Evolutionary conservation across 2,888 invertebrate genomes (phyloP), one percentile per base, ranked within the genome.

Genomic region (Eulithis prunata): DNA sequence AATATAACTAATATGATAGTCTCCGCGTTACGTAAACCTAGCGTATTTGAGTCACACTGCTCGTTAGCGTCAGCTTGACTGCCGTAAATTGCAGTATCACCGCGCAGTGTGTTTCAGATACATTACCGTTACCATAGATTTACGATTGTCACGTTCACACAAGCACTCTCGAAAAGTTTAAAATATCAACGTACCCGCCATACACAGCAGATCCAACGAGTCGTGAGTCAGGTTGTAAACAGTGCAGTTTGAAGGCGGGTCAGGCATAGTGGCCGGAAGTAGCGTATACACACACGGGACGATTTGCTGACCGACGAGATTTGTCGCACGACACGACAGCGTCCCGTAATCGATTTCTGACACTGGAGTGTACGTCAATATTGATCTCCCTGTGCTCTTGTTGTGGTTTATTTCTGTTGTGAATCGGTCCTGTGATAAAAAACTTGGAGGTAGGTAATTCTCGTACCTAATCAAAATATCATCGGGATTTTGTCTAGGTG

Each of bases 271-370:
- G 78, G 96, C 96, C 0, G 96, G 95, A 75, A 96, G 94, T 69
- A 97, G 93, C 66, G 96, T 96, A 88, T 96, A 96, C 54, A 96
- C 93, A 87, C 97, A 97, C 10, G 97, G 96, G 68, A 94, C 94
- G 57, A 91, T 87, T 84, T 97, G 97, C 69, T 94, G 94, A 2
- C 97, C 97, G 0, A 96, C 96, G 5, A 94, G 85, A 85, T 97
- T 97, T 64, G 94, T 94, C 0, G 96, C 97, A 87, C 96, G 95
- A 85, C 97, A 97, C 73, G 96, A 94, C 49, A 96, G 92, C 7
- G 96, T 95, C n/a, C 97, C 97, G 80, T 97, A 97, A 85, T 97
- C 97, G 75, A 95, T 93, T 80, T 96, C 96, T 3, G 95, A 95
- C 28, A 96, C 95, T 6, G 98, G 97, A 5, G 95, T 96, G 87